Conservation (phyloP, 2,888 invertebrate species). For the Drosophila koepferae region DNA sequence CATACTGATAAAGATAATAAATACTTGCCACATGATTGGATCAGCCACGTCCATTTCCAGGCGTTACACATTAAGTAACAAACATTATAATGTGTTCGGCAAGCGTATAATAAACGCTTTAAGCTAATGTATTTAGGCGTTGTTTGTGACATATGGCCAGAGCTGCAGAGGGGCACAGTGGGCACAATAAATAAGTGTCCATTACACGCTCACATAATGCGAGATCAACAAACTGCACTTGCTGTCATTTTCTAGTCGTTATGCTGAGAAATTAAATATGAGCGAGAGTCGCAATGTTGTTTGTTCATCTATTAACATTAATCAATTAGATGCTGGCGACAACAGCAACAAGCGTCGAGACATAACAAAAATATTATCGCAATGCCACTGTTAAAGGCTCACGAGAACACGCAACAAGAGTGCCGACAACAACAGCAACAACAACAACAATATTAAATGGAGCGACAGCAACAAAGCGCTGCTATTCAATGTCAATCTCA, state of each 20-base stretch:
- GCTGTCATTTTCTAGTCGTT: constrained; percentile 15
- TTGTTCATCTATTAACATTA: constrained; percentile 65
- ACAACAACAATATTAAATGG: constrained; percentile 25
- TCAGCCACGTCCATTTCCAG: not conserved
- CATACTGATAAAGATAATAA: not conserved
- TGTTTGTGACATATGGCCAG: constrained; percentile 31
- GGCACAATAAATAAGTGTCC: constrained; percentile 34
- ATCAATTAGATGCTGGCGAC: constrained; percentile 69
- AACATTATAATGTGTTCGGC: not conserved
- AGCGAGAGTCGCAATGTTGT: constrained; percentile 20
- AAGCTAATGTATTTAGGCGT: constrained; percentile 11
- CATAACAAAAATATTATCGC: constrained; percentile 50
- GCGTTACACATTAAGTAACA: not conserved
- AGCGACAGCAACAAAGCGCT: constrained; percentile 30
- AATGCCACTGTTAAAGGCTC: constrained; percentile 31
- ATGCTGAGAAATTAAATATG: constrained; percentile 52
- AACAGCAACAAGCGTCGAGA: constrained; percentile 24
- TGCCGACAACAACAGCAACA: constrained; percentile 38
- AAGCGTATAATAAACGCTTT: constrained; percentile 3
- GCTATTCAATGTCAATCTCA: constrained; percentile 79
- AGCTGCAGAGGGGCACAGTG: not conserved
- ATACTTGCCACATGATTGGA: not conserved
- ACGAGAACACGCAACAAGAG: constrained; percentile 43
- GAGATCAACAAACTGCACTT: constrained; percentile 53
- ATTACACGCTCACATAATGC: constrained; percentile 35